Percentiles rank a stretch among this genome's conserved stretches.
These are phyloP conservation scores for Temnothorax unifasciatus DNA, from an alignment of 2,888 invertebrate genomes.

Conservation along the genomic window DNA sequence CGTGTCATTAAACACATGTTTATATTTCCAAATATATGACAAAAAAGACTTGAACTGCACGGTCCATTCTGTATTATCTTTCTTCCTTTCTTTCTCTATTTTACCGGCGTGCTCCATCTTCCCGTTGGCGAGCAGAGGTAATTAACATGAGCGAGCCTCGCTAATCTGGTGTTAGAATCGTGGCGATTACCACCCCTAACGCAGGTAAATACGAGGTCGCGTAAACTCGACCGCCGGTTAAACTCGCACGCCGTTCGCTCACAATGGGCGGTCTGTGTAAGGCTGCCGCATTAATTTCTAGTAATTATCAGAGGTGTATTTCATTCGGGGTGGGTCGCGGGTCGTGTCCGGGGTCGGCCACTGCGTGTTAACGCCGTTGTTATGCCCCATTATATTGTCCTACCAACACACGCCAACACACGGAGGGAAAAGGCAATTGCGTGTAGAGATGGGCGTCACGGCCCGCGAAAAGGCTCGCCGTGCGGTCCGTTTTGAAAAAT, in stretches of 20 bases:
- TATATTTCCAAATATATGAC: not conserved
- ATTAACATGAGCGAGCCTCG: constrained; percentile 28
- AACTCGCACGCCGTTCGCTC: constrained; percentile 58
- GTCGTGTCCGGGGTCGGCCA: constrained; percentile 84
- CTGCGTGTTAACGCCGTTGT: constrained; percentile 86
- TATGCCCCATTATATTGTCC: constrained; percentile 86
- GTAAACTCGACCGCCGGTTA: constrained; percentile 60
- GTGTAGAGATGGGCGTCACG: constrained; percentile 47
- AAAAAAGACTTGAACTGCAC: not conserved
- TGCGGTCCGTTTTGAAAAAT: constrained; percentile 66
- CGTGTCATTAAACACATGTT: not conserved
- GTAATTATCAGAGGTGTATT: constrained; percentile 86
- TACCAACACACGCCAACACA: constrained; percentile 70
- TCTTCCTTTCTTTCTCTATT: not conserved
- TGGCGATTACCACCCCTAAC: constrained; percentile 68
- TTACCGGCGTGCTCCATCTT: constrained; percentile 4
- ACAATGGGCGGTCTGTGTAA: constrained; percentile 76
- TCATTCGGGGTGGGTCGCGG: constrained; percentile 83
- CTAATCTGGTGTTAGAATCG: constrained; percentile 60
- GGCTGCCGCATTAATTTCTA: constrained; percentile 82
- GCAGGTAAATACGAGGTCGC: constrained; percentile 65
- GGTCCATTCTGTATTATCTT: not conserved
- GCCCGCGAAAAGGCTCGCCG: constrained; percentile 56
- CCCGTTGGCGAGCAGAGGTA: not conserved
- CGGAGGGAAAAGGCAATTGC: constrained; percentile 62